phyloP scores from a whole-genome alignment of 2,113 vertebrate species.

The Epinephelus cyanopodus region DNA sequence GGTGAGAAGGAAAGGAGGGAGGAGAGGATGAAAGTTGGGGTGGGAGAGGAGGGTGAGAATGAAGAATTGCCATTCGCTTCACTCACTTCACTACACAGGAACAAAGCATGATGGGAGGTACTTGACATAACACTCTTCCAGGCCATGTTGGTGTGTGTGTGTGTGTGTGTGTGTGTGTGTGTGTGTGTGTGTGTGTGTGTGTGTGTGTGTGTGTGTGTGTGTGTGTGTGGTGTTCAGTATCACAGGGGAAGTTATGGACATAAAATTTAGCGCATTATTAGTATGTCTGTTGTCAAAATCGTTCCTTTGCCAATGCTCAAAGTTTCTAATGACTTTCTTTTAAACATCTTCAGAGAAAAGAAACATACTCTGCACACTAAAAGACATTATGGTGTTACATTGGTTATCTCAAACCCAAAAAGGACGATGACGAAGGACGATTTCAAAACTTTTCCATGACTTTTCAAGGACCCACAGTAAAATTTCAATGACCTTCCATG shows the following conservation, averaged over 20 bases:
- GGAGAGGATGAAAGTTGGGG: slow-evolving; percentile 86
- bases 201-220: slow-evolving; percentile 31
- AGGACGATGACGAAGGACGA: too few relatives aligned
- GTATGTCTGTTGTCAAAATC: slow-evolving; percentile 10
- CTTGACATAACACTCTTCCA: slow-evolving; percentile 98
- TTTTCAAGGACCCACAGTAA: too few relatives aligned
- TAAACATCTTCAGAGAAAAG: neutral
- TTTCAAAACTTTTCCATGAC: too few relatives aligned
- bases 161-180: slow-evolving; percentile 38
- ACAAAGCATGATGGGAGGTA: slow-evolving; percentile 98
- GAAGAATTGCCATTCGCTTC: slow-evolving; percentile 95
- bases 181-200: slow-evolving; percentile 51
- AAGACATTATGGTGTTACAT: neutral
- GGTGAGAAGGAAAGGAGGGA: slow-evolving; percentile 87
- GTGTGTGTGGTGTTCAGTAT: slow-evolving; percentile 53
- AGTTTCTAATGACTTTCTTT: neutral
- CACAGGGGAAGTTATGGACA: slow-evolving; percentile 34
- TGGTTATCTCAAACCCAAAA: neutral
- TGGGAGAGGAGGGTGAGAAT: slow-evolving; percentile 90
- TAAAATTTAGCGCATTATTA: slow-evolving; percentile 16
- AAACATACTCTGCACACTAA: neutral
- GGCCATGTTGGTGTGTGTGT: slow-evolving; percentile 87
- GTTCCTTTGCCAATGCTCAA: neutral
- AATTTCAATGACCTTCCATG: too few relatives aligned
- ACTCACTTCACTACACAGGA: slow-evolving; percentile 93